phyloP scores from a whole-genome alignment of 1,140 invertebrate species.

The Oppia nitens region DNA sequence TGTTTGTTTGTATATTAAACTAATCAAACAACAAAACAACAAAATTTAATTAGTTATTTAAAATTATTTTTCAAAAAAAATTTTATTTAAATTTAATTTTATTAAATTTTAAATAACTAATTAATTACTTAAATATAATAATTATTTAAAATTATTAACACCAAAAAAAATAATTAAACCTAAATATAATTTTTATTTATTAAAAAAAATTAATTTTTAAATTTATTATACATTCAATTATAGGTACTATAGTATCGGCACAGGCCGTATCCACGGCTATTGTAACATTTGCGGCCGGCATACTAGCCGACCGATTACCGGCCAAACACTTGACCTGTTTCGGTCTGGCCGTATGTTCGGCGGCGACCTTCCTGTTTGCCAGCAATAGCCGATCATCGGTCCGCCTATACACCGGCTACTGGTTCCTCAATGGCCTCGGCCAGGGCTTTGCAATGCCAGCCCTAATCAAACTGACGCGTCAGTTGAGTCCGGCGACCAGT shows the following conservation, averaged over 20 bases:
- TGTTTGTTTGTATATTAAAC: no score
- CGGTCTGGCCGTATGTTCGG: not conserved
- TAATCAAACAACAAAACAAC: no score
- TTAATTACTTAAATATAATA: no score
- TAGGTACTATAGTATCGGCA: conserved; percentile 2
- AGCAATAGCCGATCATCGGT: not conserved
- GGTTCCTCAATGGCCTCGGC: conserved; percentile 9
- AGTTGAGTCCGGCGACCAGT: not conserved
- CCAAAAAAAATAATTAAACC: not conserved
- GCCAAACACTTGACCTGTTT: not conserved
- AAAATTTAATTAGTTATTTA: not conserved
- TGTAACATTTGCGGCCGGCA: conserved; percentile 7
- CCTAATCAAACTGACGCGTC: not conserved
- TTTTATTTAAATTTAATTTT: not conserved
- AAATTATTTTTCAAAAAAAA: not conserved
- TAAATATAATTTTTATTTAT: not conserved
- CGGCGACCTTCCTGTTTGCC: conserved; percentile 1
- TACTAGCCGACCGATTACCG: not conserved
- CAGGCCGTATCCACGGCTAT: conserved; percentile 4
- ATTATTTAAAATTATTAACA: not conserved
- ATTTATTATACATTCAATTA: not conserved
- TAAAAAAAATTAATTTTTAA: no score
- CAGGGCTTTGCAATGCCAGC: conserved; percentile 4
- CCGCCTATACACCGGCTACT: not conserved
- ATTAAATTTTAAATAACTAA: no score